These are phyloP conservation scores for Grallaria varia DNA, from an alignment of 2,113 vertebrate genomes.

Conservation along the genomic window DNA sequence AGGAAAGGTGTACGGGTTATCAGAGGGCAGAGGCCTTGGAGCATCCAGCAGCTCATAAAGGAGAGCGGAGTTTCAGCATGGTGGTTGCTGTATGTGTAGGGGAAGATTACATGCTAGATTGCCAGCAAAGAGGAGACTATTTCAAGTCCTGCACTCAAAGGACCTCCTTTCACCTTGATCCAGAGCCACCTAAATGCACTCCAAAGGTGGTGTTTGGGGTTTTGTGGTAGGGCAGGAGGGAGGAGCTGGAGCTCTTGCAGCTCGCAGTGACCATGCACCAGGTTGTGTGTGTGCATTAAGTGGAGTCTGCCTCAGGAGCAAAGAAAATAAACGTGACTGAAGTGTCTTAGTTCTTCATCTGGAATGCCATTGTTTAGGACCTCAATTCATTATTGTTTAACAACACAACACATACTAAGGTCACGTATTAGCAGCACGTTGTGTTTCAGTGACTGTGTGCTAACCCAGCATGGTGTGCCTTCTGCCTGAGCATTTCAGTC, in stretches of 20 bases:
- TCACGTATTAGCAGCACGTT: rapidly evolving
- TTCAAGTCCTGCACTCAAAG: not conserved
- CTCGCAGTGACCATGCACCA: not conserved
- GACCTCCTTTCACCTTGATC: not conserved
- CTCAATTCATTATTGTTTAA: not conserved
- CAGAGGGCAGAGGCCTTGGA: not conserved
- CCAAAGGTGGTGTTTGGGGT: not conserved
- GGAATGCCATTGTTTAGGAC: not conserved
- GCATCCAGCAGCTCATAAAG: not conserved
- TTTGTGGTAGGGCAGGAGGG: not conserved
- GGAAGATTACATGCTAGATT: not conserved
- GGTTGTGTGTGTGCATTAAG: not conserved
- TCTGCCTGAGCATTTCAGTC: not conserved
- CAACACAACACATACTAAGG: not conserved
- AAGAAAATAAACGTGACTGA: not conserved
- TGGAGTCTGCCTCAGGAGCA: not conserved
- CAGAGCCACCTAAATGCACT: not conserved
- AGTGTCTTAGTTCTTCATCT: not conserved
- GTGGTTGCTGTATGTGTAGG: not conserved
- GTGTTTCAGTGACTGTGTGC: not conserved
- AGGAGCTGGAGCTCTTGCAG: not conserved
- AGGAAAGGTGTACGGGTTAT: not conserved
- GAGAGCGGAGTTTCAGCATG: not conserved
- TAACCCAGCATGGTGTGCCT: not conserved
- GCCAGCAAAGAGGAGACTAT: not conserved